Evolutionary conservation across 2,797 vertebrate genomes (phyloP).

Genomic region (Alfaro cultratus): DNA sequence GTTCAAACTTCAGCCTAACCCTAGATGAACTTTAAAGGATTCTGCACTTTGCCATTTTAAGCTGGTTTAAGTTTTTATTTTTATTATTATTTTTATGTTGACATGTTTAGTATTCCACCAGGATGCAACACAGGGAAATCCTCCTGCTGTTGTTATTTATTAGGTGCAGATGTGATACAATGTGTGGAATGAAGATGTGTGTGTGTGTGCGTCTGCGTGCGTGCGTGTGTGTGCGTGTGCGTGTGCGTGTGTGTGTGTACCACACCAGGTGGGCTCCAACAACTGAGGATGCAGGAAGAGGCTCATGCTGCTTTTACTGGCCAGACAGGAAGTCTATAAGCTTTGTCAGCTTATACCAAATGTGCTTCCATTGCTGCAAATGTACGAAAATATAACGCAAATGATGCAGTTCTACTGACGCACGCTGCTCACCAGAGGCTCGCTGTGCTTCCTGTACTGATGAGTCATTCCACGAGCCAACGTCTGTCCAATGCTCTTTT

Average conservation of each 20-base stretch:
- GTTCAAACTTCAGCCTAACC: neutral
- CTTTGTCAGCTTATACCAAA: slow-evolving; percentile 61
- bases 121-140: slow-evolving; percentile 16
- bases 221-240: neutral
- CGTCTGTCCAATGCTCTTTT: slow-evolving; percentile 46
- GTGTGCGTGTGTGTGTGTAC: slow-evolving; percentile 7
- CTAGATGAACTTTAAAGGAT: neutral
- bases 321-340: slow-evolving; percentile 66
- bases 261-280: slow-evolving; percentile 56
- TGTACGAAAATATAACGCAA: slow-evolving; percentile 25
- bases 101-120: neutral
- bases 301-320: slow-evolving; percentile 64
- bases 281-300: slow-evolving; percentile 63
- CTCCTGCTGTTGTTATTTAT: slow-evolving; percentile 35
- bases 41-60: neutral
- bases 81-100: neutral
- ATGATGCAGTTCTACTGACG: slow-evolving; percentile 29
- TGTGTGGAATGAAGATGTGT: slow-evolving; percentile 1
- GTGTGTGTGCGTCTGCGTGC: neutral
- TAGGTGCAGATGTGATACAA: slow-evolving; percentile 50
- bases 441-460: slow-evolving; percentile 38
- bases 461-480: slow-evolving; percentile 46
- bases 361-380: slow-evolving; percentile 30
- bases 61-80: neutral
- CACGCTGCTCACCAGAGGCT: slow-evolving; percentile 39